These are phyloP conservation scores for Protonemura montana DNA, from an alignment of 2,888 invertebrate species.

Conservation along the genomic window DNA sequence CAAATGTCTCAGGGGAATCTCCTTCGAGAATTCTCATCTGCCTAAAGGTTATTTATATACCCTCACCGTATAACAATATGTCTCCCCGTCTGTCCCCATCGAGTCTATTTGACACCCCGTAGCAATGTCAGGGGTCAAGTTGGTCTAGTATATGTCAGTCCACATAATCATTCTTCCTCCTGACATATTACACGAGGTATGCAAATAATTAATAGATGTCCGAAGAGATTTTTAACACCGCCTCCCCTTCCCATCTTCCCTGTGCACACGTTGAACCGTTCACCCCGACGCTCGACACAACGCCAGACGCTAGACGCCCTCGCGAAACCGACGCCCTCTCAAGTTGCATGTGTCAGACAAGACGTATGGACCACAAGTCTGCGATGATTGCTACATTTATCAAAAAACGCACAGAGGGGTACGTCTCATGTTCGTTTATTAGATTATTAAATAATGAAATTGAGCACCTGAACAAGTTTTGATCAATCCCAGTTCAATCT, in stretches of 20 bases:
- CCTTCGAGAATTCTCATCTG: neutral
- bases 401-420: constrained; percentile 17
- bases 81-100: neutral
- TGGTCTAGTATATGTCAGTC: neutral
- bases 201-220: constrained; percentile 36
- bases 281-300: constrained; percentile 1
- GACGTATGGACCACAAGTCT: constrained; percentile 35
- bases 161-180: neutral
- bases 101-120: neutral
- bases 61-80: neutral
- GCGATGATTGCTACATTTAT: constrained; percentile 47
- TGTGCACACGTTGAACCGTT: neutral
- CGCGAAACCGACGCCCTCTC: neutral
- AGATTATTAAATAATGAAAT: neutral
- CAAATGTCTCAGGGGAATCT: neutral
- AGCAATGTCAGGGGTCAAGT: neutral
- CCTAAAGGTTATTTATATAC: neutral
- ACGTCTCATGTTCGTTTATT: neutral
- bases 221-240: constrained; percentile 15
- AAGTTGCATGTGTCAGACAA: constrained; percentile 7
- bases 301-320: neutral
- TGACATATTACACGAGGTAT: constrained; percentile 29
- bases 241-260: neutral
- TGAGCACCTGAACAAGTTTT: neutral
- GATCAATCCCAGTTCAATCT: neutral